Evolutionary conservation across 2,888 invertebrate species (phyloP).

Genomic region (Dolichomitus sp.): DNA sequence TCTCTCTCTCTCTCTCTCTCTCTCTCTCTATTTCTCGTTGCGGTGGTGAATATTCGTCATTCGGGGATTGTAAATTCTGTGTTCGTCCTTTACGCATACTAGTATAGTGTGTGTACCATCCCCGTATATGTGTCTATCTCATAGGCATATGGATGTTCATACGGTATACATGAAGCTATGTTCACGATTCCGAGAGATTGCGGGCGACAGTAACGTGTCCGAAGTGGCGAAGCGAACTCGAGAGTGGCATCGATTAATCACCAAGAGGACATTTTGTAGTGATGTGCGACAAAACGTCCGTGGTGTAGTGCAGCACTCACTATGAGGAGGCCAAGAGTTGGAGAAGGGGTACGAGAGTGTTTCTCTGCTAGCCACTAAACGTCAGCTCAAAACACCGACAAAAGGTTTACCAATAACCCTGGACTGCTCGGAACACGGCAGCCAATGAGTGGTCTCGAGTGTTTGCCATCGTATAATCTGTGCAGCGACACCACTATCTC

Average conservation of each 20-base stretch:
- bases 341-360: neutral
- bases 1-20: neutral
- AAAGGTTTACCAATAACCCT: slow-evolving; percentile 69
- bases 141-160: slow-evolving; percentile 2
- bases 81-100: slow-evolving; percentile 35
- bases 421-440: slow-evolving; percentile 28
- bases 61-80: slow-evolving; percentile 39
- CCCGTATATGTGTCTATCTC: neutral
- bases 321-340: neutral
- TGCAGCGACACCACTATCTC: slow-evolving; percentile 25
- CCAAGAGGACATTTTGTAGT: slow-evolving; percentile 79
- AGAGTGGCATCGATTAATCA: slow-evolving; percentile 80
- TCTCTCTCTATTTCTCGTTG: neutral
- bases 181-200: slow-evolving; percentile 72
- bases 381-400: slow-evolving; percentile 71
- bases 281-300: slow-evolving; percentile 78
- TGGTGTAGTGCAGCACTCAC: slow-evolving; percentile 62
- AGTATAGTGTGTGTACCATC: neutral
- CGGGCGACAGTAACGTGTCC: slow-evolving; percentile 79
- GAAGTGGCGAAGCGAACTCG: slow-evolving; percentile 76
- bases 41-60: slow-evolving; percentile 42
- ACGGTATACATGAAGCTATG: slow-evolving; percentile 1
- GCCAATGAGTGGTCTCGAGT: slow-evolving; percentile 34
- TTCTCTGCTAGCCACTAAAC: slow-evolving; percentile 71
- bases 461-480: slow-evolving; percentile 25